phyloP scores from a whole-genome alignment of 1,140 invertebrate genomes.

The Cyphomyrmex costatus region DNA sequence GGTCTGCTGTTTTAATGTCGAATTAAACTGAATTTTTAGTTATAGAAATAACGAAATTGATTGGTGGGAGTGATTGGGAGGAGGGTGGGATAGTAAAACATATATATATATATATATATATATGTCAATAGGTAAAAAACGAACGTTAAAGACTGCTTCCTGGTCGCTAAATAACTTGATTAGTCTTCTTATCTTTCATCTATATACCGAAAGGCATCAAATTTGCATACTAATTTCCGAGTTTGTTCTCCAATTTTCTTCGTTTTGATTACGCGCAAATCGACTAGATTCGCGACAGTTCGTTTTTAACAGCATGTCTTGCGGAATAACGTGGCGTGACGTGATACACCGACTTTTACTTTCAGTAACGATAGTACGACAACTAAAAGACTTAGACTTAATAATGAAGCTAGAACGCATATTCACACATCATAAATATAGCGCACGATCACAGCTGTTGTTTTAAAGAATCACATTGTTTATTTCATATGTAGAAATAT shows the following conservation, averaged over 20 bases:
- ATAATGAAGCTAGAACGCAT: conserved; percentile 66
- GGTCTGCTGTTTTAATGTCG: too few relatives aligned
- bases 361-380: conserved; percentile 76
- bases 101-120: too few relatives aligned
- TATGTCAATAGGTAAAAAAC: too few relatives aligned
- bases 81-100: too few relatives aligned
- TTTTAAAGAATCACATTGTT: background rate
- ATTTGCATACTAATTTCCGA: background rate
- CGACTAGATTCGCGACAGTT: conserved; percentile 36
- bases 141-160: background rate
- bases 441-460: background rate
- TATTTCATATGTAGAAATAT: background rate
- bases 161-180: background rate
- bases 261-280: conserved; percentile 32
- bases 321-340: conserved; percentile 74
- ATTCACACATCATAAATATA: background rate
- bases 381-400: conserved; percentile 28
- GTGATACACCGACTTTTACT: conserved; percentile 80
- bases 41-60: too few relatives aligned
- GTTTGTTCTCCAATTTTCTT: conserved; percentile 31
- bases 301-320: conserved; percentile 65
- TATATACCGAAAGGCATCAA: background rate
- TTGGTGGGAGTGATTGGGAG: too few relatives aligned
- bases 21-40: too few relatives aligned
- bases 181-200: background rate